phyloP scores from a whole-genome alignment of 2,797 vertebrate species.

The Eurystomus glaucurus region DNA sequence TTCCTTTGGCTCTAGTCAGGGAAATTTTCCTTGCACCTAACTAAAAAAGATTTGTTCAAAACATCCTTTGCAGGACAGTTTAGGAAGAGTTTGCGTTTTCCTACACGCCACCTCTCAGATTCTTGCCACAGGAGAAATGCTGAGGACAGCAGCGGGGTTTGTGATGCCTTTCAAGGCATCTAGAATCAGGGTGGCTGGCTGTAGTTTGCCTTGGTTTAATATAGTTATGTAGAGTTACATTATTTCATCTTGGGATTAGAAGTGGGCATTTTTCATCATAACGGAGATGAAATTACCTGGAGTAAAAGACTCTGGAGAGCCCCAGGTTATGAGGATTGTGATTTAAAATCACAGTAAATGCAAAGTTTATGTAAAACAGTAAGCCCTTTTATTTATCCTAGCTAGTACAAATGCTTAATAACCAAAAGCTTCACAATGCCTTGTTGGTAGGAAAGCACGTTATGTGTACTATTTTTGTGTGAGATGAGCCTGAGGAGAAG shows the following conservation, averaged over 20 bases:
- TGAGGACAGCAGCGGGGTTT: neutral
- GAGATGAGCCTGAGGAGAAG: neutral
- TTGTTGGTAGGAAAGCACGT: neutral
- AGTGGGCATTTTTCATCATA: neutral
- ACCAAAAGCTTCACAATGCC: neutral
- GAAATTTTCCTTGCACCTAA: neutral
- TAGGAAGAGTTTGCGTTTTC: neutral
- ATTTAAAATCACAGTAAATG: neutral
- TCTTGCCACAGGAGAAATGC: neutral
- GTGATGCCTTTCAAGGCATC: neutral
- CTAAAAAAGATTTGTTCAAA: neutral
- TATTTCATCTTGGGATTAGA: neutral
- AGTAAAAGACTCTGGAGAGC: neutral
- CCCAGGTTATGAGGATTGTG: neutral
- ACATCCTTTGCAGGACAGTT: neutral
- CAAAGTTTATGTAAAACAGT: neutral
- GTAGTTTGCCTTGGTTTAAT: neutral
- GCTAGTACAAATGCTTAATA: neutral
- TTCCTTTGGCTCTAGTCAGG: neutral
- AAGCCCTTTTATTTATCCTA: neutral
- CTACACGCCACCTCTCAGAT: rapidly evolving
- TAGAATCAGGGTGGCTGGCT: neutral
- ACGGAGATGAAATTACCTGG: neutral
- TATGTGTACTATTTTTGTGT: neutral
- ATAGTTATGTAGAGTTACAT: neutral